These are phyloP conservation scores for Sorex araneus DNA, from an alignment of 2,113 vertebrate genomes.

Conservation along the genomic window DNA sequence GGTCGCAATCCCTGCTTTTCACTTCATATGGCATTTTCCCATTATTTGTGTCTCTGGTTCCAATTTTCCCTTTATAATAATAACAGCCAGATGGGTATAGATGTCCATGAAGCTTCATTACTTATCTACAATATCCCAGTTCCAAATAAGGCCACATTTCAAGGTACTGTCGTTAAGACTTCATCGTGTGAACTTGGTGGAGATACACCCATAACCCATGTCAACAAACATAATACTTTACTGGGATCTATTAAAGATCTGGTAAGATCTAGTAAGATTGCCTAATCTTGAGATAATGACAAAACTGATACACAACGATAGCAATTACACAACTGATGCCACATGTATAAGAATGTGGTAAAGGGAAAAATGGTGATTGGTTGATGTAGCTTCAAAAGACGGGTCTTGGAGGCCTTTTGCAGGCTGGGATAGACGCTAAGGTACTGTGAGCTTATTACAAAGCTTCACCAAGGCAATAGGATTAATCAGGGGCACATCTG, in stretches of 20 bases:
- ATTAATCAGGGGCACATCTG: neutral
- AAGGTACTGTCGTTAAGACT: neutral
- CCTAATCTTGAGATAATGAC: neutral
- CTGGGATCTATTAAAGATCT: neutral
- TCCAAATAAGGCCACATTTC: neutral
- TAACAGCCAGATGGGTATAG: neutral
- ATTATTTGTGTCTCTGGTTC: neutral
- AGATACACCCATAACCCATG: neutral
- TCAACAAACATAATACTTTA: neutral
- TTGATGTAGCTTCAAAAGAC: too few relatives aligned
- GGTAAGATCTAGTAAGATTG: neutral
- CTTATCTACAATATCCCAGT: neutral
- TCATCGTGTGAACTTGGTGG: neutral
- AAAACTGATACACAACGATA: neutral
- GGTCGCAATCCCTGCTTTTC: neutral
- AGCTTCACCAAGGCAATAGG: neutral
- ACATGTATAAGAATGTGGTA: neutral
- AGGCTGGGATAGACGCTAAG: rapidly evolving
- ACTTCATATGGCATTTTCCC: neutral
- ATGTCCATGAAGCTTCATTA: neutral
- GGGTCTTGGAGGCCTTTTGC: neutral
- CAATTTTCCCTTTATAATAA: neutral
- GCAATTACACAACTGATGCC: rapidly evolving
- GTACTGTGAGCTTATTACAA: neutral
- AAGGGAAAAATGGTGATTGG: neutral